A percentile compares a stretch with the other conserved stretches of the same genome.
phyloP scores from a whole-genome alignment of 2,797 vertebrate genomes.

The Hoplostethus atlanticus region DNA sequence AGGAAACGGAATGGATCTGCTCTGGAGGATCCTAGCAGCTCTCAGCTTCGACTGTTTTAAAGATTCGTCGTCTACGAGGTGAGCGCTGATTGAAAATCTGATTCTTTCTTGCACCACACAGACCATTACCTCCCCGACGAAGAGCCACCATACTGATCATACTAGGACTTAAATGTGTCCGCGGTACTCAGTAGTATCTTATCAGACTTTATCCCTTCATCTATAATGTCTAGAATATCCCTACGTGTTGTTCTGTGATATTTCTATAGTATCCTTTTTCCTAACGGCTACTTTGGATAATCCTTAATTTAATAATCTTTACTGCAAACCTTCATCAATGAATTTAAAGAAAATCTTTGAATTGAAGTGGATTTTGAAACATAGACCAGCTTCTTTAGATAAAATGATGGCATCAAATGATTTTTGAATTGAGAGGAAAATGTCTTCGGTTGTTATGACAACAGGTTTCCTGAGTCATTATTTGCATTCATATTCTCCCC shows the following conservation, averaged over 20 bases:
- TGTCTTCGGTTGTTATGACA: conserved; percentile 74
- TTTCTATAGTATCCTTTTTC: too few relatives aligned
- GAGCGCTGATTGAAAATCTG: conserved; percentile 35
- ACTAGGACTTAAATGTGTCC: too few relatives aligned
- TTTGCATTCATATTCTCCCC: conserved; percentile 16
- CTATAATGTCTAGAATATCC: too few relatives aligned
- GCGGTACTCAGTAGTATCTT: too few relatives aligned
- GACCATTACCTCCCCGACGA: too few relatives aligned
- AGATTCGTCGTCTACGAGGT: conserved; percentile 82
- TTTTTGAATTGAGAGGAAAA: neutral
- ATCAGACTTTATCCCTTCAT: too few relatives aligned
- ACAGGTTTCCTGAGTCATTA: conserved; percentile 57
- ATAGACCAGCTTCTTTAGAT: neutral
- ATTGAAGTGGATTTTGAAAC: neutral
- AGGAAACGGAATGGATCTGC: conserved; percentile 79
- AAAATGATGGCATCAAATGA: neutral
- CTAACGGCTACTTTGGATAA: neutral
- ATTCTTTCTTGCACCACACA: neutral
- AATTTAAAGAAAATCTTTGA: neutral
- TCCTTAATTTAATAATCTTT: neutral
- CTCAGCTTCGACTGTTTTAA: conserved; percentile 85
- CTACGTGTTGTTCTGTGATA: too few relatives aligned
- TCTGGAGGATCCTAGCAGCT: conserved; percentile 84
- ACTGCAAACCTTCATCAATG: neutral
- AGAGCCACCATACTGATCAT: too few relatives aligned